Percentiles rank a stretch among this genome's conserved stretches.
These are phyloP conservation scores for Nixonia krombeini DNA, from an alignment of 1,140 invertebrate species.

Conservation along the genomic window DNA sequence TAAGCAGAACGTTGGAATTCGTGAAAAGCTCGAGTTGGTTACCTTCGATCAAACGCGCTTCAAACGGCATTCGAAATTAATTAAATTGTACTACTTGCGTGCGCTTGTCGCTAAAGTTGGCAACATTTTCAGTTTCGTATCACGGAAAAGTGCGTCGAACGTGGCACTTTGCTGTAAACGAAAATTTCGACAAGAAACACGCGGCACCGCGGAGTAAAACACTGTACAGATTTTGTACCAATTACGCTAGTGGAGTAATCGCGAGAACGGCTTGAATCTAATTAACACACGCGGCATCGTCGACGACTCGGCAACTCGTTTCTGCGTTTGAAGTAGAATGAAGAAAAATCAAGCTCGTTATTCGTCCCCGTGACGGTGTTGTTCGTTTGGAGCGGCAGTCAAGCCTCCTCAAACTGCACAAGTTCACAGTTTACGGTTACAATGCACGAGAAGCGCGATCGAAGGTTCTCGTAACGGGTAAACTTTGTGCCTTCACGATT, in stretches of 20 bases:
- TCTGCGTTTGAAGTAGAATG: constrained; percentile 14
- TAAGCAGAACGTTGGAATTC: constrained; percentile 54
- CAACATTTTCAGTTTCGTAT: too few species aligned
- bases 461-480: constrained; percentile 8
- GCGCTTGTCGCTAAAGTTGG: too few species aligned
- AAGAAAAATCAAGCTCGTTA: constrained; percentile 29
- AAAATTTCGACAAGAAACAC: constrained; percentile 28
- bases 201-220: constrained; percentile 27
- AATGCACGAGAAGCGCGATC: neutral
- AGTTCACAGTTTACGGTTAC: neutral
- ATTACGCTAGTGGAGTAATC: constrained; percentile 42
- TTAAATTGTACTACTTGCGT: too few species aligned
- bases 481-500: too few species aligned
- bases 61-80: too few species aligned
- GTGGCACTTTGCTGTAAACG: constrained; percentile 9
- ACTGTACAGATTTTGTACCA: constrained; percentile 21
- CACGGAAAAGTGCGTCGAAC: too few species aligned
- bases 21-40: neutral
- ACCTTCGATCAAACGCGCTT: neutral
- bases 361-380: constrained; percentile 10
- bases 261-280: constrained; percentile 46
- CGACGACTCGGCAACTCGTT: constrained; percentile 22
- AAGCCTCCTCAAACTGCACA: neutral
- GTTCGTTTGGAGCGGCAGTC: constrained; percentile 10
- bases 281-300: constrained; percentile 43